These are phyloP conservation scores for Drosophila pruinosa DNA, from an alignment of 1,140 invertebrate species.

Conservation along the genomic window DNA sequence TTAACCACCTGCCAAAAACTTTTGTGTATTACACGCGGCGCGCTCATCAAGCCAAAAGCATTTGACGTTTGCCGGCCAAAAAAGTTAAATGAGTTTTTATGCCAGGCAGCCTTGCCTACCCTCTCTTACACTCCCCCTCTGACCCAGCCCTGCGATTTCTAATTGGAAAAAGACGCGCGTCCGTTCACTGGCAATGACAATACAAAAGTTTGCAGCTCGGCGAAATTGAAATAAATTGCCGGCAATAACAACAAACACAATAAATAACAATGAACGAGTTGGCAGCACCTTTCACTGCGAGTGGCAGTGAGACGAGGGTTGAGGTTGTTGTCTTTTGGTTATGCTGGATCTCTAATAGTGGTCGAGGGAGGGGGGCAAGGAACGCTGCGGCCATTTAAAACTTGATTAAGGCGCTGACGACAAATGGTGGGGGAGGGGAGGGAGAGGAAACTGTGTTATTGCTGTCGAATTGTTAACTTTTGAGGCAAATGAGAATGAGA, in stretches of 20 bases:
- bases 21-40: constrained; percentile 61
- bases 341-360: neutral
- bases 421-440: neutral
- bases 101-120: neutral
- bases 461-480: constrained; percentile 21
- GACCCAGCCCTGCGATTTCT: constrained; percentile 39
- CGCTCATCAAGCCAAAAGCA: constrained; percentile 48
- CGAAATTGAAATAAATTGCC: constrained; percentile 82
- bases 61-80: constrained; percentile 71
- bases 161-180: constrained; percentile 74
- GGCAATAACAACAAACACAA: constrained; percentile 75
- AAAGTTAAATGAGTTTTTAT: constrained; percentile 80
- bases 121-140: neutral
- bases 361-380: neutral
- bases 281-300: constrained; percentile 52
- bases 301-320: no score
- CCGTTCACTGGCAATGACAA: constrained; percentile 64
- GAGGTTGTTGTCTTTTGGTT: constrained; percentile 14
- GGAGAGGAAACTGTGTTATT: neutral
- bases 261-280: constrained; percentile 81
- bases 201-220: constrained; percentile 72
- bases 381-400: constrained; percentile 64
- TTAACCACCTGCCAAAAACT: constrained; percentile 54
- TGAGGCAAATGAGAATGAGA: constrained; percentile 42
- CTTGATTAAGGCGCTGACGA: constrained; percentile 68